Percentiles rank a stretch among this genome's conserved stretches.
These are phyloP conservation scores for Chiloscyllium punctatum DNA, from an alignment of 2,797 vertebrate genomes.

Conservation along the genomic window DNA sequence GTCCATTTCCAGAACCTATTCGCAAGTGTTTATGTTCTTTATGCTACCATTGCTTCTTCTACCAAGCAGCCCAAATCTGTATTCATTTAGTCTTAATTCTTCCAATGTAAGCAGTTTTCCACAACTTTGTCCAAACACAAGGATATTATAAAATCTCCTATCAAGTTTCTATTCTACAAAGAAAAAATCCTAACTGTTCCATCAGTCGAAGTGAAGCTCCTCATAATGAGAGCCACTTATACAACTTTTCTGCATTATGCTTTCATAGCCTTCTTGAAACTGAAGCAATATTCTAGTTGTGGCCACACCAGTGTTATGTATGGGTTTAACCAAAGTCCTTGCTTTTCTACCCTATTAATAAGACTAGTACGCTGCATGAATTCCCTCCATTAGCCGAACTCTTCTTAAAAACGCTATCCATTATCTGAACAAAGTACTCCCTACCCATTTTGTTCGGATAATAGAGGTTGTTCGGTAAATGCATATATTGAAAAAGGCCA, in stretches of 20 bases:
- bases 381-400: background rate
- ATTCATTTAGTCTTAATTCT: background rate
- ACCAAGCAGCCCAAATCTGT: background rate
- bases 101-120: background rate
- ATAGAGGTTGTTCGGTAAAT: no score
- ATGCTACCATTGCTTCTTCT: background rate
- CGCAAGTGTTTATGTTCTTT: background rate
- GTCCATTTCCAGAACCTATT: background rate
- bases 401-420: no score
- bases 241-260: background rate
- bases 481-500: background rate
- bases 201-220: background rate
- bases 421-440: no score
- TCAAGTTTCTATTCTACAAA: background rate
- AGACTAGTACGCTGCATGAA: no score
- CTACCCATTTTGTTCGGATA: no score
- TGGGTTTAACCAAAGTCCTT: background rate
- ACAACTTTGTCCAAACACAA: background rate
- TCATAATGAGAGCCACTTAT: no score
- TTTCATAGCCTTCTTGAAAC: background rate
- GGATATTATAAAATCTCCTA: background rate
- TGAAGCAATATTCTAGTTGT: background rate
- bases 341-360: background rate
- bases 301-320: background rate
- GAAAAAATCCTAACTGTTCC: background rate